Evolutionary conservation across 2,888 invertebrate species (phyloP).

Genomic region (Deladenus siricidicola): DNA sequence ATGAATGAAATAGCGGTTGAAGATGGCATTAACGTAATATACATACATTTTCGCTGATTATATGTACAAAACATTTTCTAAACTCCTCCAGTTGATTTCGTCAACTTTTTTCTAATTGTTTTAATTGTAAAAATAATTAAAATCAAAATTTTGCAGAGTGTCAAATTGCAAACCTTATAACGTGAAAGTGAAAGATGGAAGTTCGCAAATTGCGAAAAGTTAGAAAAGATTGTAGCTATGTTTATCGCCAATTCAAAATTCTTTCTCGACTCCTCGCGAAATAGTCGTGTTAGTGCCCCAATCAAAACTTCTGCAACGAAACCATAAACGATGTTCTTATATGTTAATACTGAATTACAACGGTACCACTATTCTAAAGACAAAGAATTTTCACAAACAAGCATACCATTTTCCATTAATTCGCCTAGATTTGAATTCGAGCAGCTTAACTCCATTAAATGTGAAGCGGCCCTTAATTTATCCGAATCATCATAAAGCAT

Average conservation of each 20-base stretch:
- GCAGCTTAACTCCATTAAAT: not conserved
- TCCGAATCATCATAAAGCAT: constrained; percentile 85
- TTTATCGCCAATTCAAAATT: constrained; percentile 91
- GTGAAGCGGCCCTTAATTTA: not conserved
- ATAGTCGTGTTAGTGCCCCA: constrained; percentile 84
- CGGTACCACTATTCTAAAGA: not conserved
- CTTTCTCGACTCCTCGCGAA: constrained; percentile 87
- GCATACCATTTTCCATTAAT: constrained; percentile 79
- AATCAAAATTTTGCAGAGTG: not conserved
- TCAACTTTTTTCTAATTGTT: no score
- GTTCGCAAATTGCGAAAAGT: constrained; percentile 86
- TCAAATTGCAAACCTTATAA: constrained; percentile 86
- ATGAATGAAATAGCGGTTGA: no score
- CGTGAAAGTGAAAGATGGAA: constrained; percentile 89
- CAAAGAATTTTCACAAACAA: not conserved
- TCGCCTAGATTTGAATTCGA: constrained; percentile 76
- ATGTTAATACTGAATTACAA: not conserved
- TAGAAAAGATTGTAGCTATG: constrained; percentile 90
- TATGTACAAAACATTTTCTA: no score
- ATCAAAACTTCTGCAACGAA: constrained; percentile 67
- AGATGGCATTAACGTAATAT: not conserved
- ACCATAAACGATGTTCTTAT: not conserved
- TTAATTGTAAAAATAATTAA: no score
- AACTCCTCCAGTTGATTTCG: no score
- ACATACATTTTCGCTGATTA: no score